Evolutionary conservation across 2,113 vertebrate genomes (phyloP).

Genomic region (Epinephelus cyanopodus): DNA sequence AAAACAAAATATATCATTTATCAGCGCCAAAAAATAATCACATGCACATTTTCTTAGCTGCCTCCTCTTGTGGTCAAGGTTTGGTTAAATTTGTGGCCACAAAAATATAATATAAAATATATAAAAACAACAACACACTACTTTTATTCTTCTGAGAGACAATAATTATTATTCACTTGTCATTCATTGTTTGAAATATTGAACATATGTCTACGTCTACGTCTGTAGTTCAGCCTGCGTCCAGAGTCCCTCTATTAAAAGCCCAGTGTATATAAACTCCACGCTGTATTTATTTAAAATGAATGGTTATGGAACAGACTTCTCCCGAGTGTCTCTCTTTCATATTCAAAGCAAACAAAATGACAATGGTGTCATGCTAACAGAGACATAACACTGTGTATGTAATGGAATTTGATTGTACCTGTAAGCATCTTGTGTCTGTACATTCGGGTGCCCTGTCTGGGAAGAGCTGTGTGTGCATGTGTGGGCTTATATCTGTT

Average conservation of each 20-base stretch:
- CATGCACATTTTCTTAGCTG: too few relatives aligned
- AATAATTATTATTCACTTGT: background rate
- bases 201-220: background rate
- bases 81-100: too few relatives aligned
- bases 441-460: too few relatives aligned
- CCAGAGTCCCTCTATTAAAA: too few relatives aligned
- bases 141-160: background rate
- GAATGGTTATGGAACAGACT: background rate
- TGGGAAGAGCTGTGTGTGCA: too few relatives aligned
- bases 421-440: background rate
- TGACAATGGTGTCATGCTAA: background rate
- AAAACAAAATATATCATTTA: too few relatives aligned
- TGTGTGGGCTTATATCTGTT: too few relatives aligned
- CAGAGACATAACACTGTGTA: background rate
- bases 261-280: background rate
- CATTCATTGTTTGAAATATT: background rate
- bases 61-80: too few relatives aligned
- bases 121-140: background rate
- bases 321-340: background rate
- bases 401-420: background rate
- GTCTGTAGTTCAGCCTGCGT: too few relatives aligned
- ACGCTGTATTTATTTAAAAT: background rate
- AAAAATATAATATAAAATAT: too few relatives aligned
- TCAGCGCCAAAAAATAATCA: too few relatives aligned
- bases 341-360: background rate